Percentiles rank a stretch among this genome's conserved stretches.
phyloP scores from a whole-genome alignment of 2,888 invertebrate species.

The Anarsia innoxiella region DNA sequence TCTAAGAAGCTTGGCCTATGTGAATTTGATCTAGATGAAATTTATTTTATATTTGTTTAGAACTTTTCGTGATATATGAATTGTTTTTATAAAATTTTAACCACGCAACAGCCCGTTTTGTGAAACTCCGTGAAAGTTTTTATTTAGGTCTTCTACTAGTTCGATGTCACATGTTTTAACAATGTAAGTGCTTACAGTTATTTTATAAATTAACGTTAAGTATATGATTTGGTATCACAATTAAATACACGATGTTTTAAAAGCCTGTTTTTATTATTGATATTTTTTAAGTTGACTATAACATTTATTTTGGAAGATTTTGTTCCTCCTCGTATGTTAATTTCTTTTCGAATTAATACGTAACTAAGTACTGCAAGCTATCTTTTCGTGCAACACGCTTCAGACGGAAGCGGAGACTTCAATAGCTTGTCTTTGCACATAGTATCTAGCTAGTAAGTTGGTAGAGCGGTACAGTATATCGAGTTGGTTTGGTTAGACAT shows the following conservation, averaged over 20 bases:
- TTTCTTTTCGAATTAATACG: slow-evolving; percentile 18
- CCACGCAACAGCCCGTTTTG: too few species aligned
- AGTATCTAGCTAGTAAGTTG: slow-evolving; percentile 19
- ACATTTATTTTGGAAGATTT: slow-evolving; percentile 75
- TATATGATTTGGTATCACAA: slow-evolving; percentile 65
- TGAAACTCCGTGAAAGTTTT: too few species aligned
- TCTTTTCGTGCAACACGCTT: slow-evolving; percentile 65
- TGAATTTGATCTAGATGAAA: too few species aligned
- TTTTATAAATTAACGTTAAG: slow-evolving; percentile 51
- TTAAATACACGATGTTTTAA: slow-evolving; percentile 63
- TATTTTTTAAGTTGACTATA: slow-evolving; percentile 41
- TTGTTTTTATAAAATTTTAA: too few species aligned
- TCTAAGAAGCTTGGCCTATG: too few species aligned
- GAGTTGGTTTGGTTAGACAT: slow-evolving; percentile 67
- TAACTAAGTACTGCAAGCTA: slow-evolving; percentile 20
- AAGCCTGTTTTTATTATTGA: slow-evolving; percentile 35
- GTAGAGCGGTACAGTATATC: slow-evolving; percentile 45
- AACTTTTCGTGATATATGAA: too few species aligned
- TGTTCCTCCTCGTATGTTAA: slow-evolving; percentile 34
- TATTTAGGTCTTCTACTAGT: too few species aligned
- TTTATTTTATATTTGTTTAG: too few species aligned
- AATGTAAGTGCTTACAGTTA: too few species aligned
- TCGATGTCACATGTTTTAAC: too few species aligned
- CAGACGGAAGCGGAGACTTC: too few species aligned
- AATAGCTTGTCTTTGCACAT: slow-evolving; percentile 5